Evolutionary conservation across 1,140 invertebrate species (phyloP).

Genomic region (Eubasilissa regina): DNA sequence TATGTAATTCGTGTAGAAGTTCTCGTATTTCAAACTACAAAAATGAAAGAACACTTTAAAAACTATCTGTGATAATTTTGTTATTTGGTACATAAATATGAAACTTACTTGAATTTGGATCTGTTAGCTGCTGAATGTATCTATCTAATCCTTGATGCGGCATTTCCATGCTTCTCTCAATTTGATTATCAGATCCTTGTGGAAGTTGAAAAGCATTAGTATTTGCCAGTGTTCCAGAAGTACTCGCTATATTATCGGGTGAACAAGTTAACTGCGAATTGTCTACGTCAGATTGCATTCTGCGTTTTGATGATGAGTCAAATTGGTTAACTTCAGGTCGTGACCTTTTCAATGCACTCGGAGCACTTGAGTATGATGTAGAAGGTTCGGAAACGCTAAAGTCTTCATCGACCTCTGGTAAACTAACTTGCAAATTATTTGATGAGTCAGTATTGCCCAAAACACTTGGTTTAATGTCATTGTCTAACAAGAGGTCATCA

Average conservation of each 20-base stretch:
- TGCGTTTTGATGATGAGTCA: not conserved
- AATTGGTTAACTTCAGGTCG: not conserved
- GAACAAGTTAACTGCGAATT: too few species aligned
- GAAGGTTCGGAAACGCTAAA: not conserved
- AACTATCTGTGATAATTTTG: not conserved
- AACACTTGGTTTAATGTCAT: conserved; percentile 64
- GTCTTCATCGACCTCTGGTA: conserved; percentile 5
- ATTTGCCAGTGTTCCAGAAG: too few species aligned
- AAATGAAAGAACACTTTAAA: too few species aligned
- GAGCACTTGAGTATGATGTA: not conserved
- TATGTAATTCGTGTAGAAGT: too few species aligned
- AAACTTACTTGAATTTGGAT: conserved; percentile 54
- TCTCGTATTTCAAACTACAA: too few species aligned
- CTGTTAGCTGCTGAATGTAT: conserved; percentile 53
- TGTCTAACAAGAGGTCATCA: conserved; percentile 47
- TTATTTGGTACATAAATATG: not conserved
- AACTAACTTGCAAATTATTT: conserved; percentile 43
- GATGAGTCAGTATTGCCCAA: conserved; percentile 25
- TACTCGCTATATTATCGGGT: too few species aligned
- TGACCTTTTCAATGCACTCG: conserved; percentile 1
- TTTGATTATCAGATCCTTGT: not conserved
- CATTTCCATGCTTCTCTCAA: not conserved
- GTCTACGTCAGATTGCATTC: not conserved
- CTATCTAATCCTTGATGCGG: conserved; percentile 47
- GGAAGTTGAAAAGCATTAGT: too few species aligned